phyloP scores from a whole-genome alignment of 2,888 invertebrate genomes.

The Stenoptilia bipunctidactyla region DNA sequence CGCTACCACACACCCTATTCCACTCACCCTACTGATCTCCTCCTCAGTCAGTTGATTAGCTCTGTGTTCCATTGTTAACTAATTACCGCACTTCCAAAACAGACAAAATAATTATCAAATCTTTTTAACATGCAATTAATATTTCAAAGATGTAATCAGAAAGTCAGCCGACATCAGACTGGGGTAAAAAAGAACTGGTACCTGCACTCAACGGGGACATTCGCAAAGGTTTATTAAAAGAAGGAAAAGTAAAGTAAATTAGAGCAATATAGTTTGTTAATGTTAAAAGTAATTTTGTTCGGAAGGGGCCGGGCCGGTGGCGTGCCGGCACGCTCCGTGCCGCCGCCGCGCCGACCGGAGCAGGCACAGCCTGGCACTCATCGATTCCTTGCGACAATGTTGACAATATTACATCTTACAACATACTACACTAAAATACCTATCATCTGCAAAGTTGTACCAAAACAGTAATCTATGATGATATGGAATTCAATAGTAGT shows the following conservation, averaged over 20 bases:
- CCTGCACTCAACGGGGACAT: conserved; percentile 33
- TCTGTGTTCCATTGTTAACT: conserved; percentile 32
- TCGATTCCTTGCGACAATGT: not conserved
- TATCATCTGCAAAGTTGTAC: no score
- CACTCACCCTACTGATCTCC: conserved; percentile 54
- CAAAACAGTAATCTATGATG: no score
- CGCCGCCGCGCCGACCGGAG: conserved; percentile 8
- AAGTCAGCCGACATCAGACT: conserved; percentile 51
- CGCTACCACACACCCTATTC: conserved; percentile 1
- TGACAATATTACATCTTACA: not conserved
- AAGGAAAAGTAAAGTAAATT: conserved; percentile 62
- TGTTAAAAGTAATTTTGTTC: conserved; percentile 62
- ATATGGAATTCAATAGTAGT: no score
- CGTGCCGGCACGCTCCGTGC: conserved; percentile 42
- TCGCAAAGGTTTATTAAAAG: conserved; percentile 64
- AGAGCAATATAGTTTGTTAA: conserved; percentile 67
- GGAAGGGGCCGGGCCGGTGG: conserved; percentile 34
- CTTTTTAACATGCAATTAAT: no score
- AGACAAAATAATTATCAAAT: conserved; percentile 6
- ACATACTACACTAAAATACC: not conserved
- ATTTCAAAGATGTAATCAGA: conserved; percentile 16
- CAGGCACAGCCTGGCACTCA: not conserved
- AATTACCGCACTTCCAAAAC: conserved; percentile 3
- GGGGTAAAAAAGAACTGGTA: conserved; percentile 66
- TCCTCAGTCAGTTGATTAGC: conserved; percentile 53